Base-by-base conservation (phyloP, 2,113 vertebrate species). In the Nannobrachium achirus region DNA sequence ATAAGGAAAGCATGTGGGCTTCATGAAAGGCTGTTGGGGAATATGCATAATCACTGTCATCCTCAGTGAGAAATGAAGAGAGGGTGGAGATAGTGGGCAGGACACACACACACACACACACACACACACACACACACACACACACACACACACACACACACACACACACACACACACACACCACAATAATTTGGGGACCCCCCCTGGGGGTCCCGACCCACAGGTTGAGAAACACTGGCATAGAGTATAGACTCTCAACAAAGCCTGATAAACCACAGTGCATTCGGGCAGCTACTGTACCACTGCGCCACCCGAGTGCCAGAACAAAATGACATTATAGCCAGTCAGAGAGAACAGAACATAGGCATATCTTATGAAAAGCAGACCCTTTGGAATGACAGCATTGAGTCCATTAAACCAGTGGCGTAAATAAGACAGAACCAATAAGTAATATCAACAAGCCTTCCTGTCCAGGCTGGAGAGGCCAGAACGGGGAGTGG, bases 1-100 rank as follows among this genome's bases (percentile, higher is more conserved):
- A 85, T 59, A 73, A 71, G 59, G 51, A 73, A 78, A 80, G 86
- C 45, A 75, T 86, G 81, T 75, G 81, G 79, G 69, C 76, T 45
- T 45, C 80, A 83, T 82, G 82, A 77, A 69, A 75, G 76, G 81
- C 65, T 70, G 75, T 59, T 71, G 42, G 50, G 63, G 51, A 71
- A 77, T 75, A 68, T 65, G 72, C 62, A 79, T 76, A 84, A 82
- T 82, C 73, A 16, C 66, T 42, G 81, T 80, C 85, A 76, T 75
- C 67, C 60, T 59, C 55, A 42, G 64, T 18, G 56, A 81, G 69
- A 53, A 66, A 44, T 77, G 62, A 69, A 61, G 46, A 64, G 69
- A 59, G 73, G 78, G 78, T 11, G 56, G 78, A 64, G 68, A 69
- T 52, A 5, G 57, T 4, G 69, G 63, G 76, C 82, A 49, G 49